Evolutionary conservation across 2,797 vertebrate genomes (phyloP).

Genomic region (Siniperca scherzeri): DNA sequence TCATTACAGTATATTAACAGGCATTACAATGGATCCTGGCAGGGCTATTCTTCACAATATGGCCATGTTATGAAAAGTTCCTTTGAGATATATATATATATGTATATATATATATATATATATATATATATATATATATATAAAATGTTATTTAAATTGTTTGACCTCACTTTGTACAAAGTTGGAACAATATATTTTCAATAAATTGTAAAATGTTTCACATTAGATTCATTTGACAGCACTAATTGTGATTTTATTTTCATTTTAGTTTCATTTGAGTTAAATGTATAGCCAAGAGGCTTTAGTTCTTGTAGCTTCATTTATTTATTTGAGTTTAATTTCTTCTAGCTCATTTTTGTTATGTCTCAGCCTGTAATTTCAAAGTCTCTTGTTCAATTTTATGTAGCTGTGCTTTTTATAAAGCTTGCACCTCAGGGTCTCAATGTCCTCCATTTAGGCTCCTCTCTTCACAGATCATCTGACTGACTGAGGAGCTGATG

Average conservation of each 20-base stretch:
- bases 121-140: too few species aligned
- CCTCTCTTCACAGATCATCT: neutral
- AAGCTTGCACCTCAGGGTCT: neutral
- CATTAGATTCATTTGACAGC: neutral
- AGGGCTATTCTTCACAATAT: too few species aligned
- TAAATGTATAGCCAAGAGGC: neutral
- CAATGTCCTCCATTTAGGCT: neutral
- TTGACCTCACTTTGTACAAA: too few species aligned
- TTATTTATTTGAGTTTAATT: neutral
- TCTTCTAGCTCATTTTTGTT: neutral
- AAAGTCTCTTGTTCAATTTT: neutral
- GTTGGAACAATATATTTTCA: too few species aligned
- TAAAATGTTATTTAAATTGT: too few species aligned
- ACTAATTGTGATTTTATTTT: neutral
- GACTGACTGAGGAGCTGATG: slow-evolving; percentile 6
- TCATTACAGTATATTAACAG: too few species aligned
- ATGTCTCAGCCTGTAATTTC: neutral
- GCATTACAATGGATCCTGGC: too few species aligned
- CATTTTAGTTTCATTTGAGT: neutral
- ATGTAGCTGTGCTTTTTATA: neutral
- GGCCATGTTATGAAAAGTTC: too few species aligned
- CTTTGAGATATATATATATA: too few species aligned
- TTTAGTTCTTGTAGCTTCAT: neutral
- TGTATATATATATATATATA: too few species aligned
- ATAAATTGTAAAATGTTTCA: too few species aligned